Evolutionary conservation across 1,140 invertebrate genomes (phyloP).

Genomic region (Platyscapa corneri): DNA sequence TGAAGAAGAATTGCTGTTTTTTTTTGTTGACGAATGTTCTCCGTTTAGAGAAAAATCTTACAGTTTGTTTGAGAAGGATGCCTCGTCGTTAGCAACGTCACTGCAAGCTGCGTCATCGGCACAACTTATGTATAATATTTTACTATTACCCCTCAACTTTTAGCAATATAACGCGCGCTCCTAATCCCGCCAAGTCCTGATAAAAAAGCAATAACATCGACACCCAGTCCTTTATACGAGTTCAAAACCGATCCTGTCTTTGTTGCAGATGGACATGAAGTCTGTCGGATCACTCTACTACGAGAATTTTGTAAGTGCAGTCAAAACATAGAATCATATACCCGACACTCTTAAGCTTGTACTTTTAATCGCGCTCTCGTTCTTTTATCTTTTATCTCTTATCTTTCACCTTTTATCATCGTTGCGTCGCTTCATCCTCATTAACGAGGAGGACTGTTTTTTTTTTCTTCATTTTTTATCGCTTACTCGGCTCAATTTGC

Average conservation of each 20-base stretch:
- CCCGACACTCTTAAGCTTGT: neutral
- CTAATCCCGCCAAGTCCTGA: slow-evolving; percentile 56
- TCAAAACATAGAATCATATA: slow-evolving; percentile 52
- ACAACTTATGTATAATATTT: slow-evolving; percentile 64
- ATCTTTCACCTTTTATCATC: too few relatives aligned
- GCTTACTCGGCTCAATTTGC: neutral
- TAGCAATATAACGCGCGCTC: slow-evolving; percentile 59
- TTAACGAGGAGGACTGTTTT: slow-evolving; percentile 33
- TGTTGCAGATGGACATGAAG: slow-evolving; percentile 92
- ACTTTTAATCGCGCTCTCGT: slow-evolving; percentile 21
- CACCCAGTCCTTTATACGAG: slow-evolving; percentile 68
- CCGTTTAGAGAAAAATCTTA: slow-evolving; percentile 64
- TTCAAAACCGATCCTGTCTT: slow-evolving; percentile 74
- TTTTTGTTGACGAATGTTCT: slow-evolving; percentile 33
- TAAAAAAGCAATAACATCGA: slow-evolving; percentile 57
- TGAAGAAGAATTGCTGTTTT: slow-evolving; percentile 26
- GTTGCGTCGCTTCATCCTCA: too few relatives aligned
- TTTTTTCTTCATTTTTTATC: too few relatives aligned
- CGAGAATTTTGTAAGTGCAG: slow-evolving; percentile 92
- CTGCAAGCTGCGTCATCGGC: slow-evolving; percentile 76
- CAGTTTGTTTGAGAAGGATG: slow-evolving; percentile 72
- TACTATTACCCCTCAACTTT: slow-evolving; percentile 48
- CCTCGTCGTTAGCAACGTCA: slow-evolving; percentile 73
- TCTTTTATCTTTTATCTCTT: slow-evolving; percentile 10
- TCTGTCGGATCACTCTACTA: slow-evolving; percentile 94